Evolutionary conservation across 2,113 vertebrate species (phyloP).

Genomic region (Perccottus glenii): DNA sequence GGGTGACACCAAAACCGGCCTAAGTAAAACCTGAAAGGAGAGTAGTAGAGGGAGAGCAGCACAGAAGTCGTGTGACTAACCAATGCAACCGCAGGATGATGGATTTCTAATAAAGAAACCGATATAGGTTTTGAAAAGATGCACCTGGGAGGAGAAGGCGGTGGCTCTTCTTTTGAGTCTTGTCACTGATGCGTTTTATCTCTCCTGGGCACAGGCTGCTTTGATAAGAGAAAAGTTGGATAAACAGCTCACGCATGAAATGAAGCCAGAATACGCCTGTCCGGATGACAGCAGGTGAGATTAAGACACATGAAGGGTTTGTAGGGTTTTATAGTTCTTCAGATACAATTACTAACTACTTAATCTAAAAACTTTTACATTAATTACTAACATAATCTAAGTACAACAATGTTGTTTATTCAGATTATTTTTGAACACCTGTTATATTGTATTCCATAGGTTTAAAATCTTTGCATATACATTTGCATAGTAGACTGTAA

Average conservation of each 20-base stretch:
- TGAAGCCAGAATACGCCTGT: conserved; percentile 21
- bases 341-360: not conserved
- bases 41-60: conserved; percentile 3
- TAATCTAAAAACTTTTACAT: too few relatives aligned
- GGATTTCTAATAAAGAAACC: conserved; percentile 3
- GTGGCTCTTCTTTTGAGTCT: not conserved
- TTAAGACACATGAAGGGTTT: not conserved
- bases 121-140: conserved; percentile 36
- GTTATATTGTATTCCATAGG: too few relatives aligned
- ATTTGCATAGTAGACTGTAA: too few relatives aligned
- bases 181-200: conserved; percentile 26
- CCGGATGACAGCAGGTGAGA: conserved; percentile 61
- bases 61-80: conserved; percentile 1
- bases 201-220: conserved; percentile 8
- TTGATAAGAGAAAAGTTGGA: conserved; percentile 32
- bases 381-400: too few relatives aligned
- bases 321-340: not conserved
- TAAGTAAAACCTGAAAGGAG: conserved; percentile 23
- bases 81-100: conserved; percentile 1
- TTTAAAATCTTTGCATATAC: too few relatives aligned
- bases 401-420: too few relatives aligned
- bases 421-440: too few relatives aligned
- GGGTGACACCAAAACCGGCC: conserved; percentile 26
- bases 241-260: conserved; percentile 20
- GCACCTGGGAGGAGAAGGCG: conserved; percentile 1